These are phyloP conservation scores for Trachelipus rathkii DNA, from an alignment of 1,140 invertebrate genomes.

Conservation along the genomic window DNA sequence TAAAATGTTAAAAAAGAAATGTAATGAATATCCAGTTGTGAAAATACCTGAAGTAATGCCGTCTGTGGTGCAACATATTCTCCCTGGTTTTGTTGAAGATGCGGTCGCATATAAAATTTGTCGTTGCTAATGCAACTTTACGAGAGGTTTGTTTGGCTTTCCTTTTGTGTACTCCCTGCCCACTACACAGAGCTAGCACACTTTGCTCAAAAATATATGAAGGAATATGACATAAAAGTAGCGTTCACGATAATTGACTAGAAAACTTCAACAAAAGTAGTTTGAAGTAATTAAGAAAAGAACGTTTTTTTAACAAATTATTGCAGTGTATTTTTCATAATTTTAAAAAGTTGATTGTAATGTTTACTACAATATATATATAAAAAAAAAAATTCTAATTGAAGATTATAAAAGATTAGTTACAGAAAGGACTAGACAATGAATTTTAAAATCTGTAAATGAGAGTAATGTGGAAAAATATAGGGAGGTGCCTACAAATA, in stretches of 20 bases:
- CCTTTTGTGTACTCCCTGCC: no score
- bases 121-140: constrained; percentile 61
- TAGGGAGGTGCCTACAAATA: constrained; percentile 53
- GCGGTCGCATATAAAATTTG: constrained; percentile 59
- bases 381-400: no score
- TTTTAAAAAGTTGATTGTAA: no score
- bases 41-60: constrained; percentile 53
- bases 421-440: no score
- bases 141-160: constrained; percentile 53
- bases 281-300: neutral
- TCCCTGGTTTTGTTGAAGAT: constrained; percentile 56
- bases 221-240: neutral
- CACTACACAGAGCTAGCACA: no score
- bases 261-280: neutral
- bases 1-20: no score
- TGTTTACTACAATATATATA: no score
- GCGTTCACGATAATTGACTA: neutral
- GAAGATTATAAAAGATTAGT: no score
- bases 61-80: constrained; percentile 60
- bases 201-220: no score
- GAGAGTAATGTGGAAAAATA: no score
- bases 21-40: neutral
- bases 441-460: no score
- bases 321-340: no score
- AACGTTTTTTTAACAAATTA: neutral